Evolutionary conservation across 2,888 invertebrate species (phyloP).

Genomic region (Ditylenchus weischeri): DNA sequence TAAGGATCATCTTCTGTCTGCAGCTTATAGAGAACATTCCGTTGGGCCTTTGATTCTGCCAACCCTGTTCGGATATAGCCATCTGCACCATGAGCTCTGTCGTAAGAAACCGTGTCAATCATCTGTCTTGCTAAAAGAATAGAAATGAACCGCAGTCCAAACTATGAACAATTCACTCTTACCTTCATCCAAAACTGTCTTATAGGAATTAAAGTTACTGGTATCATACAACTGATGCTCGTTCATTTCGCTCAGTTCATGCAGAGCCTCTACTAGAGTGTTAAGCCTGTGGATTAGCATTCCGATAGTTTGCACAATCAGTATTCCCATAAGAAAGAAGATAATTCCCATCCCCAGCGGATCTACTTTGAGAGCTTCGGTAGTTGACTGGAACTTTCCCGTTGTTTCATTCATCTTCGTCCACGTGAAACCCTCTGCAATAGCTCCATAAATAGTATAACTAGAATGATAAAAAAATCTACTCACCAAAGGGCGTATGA

Average conservation of each 20-base stretch:
- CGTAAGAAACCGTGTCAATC: constrained; percentile 44
- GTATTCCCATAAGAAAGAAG: constrained; percentile 53
- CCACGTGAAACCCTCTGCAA: constrained; percentile 50
- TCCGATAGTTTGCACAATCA: constrained; percentile 52
- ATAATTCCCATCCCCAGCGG: constrained; percentile 74
- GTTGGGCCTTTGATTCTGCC: constrained; percentile 25
- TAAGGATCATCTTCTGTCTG: constrained; percentile 21
- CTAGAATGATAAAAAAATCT: background rate
- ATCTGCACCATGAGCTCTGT: constrained; percentile 47
- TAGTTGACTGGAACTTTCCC: constrained; percentile 49
- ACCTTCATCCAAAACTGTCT: constrained; percentile 27
- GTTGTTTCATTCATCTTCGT: constrained; percentile 55
- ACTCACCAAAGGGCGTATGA: constrained; percentile 43
- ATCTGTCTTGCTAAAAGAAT: constrained; percentile 46
- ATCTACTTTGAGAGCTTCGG: constrained; percentile 67
- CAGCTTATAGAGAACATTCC: constrained; percentile 52
- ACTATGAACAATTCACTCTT: too few relatives aligned
- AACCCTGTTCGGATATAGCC: constrained; percentile 43
- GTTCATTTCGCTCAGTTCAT: constrained; percentile 44
- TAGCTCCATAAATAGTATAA: background rate
- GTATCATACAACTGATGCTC: constrained; percentile 34
- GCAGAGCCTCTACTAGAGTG: constrained; percentile 67
- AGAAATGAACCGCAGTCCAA: background rate
- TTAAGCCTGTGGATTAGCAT: constrained; percentile 98
- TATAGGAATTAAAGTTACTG: constrained; percentile 22